Base-by-base conservation (phyloP, 2,888 invertebrate genomes). In the Oxycera nigricornis region DNA sequence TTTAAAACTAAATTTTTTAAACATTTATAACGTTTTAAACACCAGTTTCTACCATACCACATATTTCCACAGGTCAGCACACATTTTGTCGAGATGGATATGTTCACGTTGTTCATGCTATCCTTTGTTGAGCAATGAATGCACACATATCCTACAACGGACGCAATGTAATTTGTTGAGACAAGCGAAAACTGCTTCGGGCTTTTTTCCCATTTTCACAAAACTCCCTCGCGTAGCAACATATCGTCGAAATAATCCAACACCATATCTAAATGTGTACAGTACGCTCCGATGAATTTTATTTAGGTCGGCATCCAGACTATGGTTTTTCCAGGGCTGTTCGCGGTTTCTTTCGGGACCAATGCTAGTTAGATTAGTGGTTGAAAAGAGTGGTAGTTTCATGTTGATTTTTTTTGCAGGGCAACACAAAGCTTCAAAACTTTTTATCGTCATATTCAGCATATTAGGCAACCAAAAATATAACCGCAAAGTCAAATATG, bases 251-350 rank as follows among this genome's bases (percentile, higher is more conserved):
- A 17, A 11, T 22, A 20, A 24, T 55, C n/a, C 30, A n/a, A 30
- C 59, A n/a, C 26, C 6, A 30, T 59, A 28, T 17, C 24, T 14
- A 59, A n/a, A 14, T 9, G 30, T 9, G 30, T 30, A 26, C 11
- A 30, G 26, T 28, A 28, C 30, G n/a, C 30, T 22, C 59, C n/a
- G 28, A 28, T 30, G n/a, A 59, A 59, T 59, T 59, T 11, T 20
- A 59, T 59, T 59, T 59, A 28, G 59, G 59, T 59, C 59, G 59
- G 59, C 28, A 59, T 26, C 59, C 14, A 28, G 59, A 6, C 11
- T 59, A 6, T 24, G 55, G 55, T 55, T 55, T 55, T 55, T 55
- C 17, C n/a, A 50, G 7, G 17, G 50, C 4, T n/a, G 4, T 50
- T 17, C 2, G 1, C 26, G 30, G 30, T 28, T 59, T 59, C 30